Evolutionary conservation across 37 sponge, comb jelly and placozoan genomes (phyloP).

Genomic region (Hormiphora californensis): DNA sequence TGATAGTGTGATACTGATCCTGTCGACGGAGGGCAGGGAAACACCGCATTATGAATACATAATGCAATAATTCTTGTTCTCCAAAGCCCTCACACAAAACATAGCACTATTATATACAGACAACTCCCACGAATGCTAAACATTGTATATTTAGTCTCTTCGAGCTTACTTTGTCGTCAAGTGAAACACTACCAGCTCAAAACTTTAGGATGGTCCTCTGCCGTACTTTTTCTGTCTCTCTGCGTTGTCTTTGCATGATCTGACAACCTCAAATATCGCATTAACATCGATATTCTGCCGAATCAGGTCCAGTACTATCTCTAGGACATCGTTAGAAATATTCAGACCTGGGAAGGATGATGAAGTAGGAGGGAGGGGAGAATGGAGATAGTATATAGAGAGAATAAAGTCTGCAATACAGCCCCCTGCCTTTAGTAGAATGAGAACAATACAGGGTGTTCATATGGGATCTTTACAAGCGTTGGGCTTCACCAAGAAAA

Average conservation of each 20-base stretch:
- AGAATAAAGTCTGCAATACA: not conserved
- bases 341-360: not conserved
- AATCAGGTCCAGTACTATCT: constrained; percentile 49
- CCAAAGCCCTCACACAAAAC: too few species aligned
- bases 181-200: too few species aligned
- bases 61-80: too few species aligned
- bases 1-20: too few species aligned
- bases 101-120: too few species aligned
- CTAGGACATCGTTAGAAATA: constrained; percentile 12
- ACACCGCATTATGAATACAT: too few species aligned
- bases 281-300: constrained; percentile 31
- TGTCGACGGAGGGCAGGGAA: too few species aligned
- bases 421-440: not conserved
- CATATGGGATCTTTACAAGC: not conserved
- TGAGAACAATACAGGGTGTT: not conserved
- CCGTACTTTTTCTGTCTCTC: constrained; percentile 21
- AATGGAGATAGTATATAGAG: not conserved
- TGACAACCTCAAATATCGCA: constrained; percentile 16
- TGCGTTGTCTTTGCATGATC: constrained; percentile 11
- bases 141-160: too few species aligned
- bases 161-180: too few species aligned
- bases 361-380: not conserved
- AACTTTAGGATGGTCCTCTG: too few species aligned
- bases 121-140: too few species aligned
- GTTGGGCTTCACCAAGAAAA: too few species aligned